These are phyloP conservation scores for Phyllostomus hastatus DNA, from an alignment of 2,113 vertebrate genomes.

Conservation along the genomic window DNA sequence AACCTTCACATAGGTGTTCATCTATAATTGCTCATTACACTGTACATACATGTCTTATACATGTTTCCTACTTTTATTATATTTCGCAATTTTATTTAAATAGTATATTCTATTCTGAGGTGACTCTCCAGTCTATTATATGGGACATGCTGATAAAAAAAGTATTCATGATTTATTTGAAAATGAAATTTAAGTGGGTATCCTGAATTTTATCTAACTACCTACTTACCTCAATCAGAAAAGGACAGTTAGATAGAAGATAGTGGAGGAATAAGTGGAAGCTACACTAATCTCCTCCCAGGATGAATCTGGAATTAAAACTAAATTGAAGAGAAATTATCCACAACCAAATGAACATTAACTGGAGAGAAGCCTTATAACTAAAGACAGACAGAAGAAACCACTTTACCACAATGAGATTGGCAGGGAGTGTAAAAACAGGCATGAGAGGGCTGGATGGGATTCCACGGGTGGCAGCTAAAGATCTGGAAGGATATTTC, in stretches of 20 bases:
- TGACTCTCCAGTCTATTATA: background rate
- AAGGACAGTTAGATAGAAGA: background rate
- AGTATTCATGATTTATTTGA: background rate
- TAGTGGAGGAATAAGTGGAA: no score
- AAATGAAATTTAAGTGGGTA: constrained; percentile 6
- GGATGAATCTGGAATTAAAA: no score
- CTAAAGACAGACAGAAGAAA: no score
- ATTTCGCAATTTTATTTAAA: constrained; percentile 10
- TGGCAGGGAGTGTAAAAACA: no score
- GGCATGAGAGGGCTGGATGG: no score
- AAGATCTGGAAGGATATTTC: no score
- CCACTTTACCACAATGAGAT: no score
- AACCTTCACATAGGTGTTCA: background rate
- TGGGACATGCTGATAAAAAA: background rate
- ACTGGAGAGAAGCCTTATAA: no score
- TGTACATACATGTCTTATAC: background rate
- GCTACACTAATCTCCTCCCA: no score
- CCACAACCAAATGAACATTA: no score
- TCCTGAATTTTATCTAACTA: background rate
- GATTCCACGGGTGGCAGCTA: no score
- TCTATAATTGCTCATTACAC: background rate
- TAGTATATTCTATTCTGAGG: background rate
- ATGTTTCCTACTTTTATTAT: background rate
- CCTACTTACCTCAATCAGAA: background rate
- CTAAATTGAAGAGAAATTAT: no score